A percentile compares a stretch with the other conserved stretches of the same genome.
Evolutionary conservation across 2,113 vertebrate species (phyloP).

Genomic region (Rhynchopsitta pachyrhyncha): DNA sequence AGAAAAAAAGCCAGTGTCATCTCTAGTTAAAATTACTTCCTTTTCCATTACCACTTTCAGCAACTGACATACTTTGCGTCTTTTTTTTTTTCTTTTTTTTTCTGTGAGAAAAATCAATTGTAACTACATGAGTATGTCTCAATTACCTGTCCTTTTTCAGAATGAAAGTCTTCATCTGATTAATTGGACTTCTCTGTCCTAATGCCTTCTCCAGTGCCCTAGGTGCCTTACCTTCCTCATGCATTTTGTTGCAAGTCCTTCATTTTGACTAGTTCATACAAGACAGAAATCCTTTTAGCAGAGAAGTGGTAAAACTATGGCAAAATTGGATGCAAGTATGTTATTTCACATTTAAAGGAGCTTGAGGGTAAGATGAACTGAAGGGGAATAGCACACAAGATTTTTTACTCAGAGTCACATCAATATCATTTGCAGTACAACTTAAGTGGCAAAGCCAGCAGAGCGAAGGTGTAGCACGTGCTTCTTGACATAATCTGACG

Average conservation of each 20-base stretch:
- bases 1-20: neutral
- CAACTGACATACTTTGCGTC: neutral
- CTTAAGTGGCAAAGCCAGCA: neutral
- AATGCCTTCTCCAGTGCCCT: neutral
- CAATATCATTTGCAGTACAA: neutral
- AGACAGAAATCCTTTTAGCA: neutral
- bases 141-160: neutral
- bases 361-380: neutral
- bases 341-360: neutral
- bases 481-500: neutral
- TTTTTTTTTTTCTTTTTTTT: neutral
- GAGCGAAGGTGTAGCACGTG: neutral
- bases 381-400: neutral
- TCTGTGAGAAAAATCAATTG: slow-evolving; percentile 23
- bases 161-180: neutral
- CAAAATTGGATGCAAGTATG: neutral
- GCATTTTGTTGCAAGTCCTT: neutral
- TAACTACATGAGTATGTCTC: neutral
- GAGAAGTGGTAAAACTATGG: neutral
- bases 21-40: neutral
- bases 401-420: neutral
- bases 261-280: neutral
- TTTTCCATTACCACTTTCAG: neutral
- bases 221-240: neutral
- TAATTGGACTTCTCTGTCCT: neutral